These are phyloP conservation scores for Trilocha varians DNA, from an alignment of 2,888 invertebrate genomes.

Conservation along the genomic window DNA sequence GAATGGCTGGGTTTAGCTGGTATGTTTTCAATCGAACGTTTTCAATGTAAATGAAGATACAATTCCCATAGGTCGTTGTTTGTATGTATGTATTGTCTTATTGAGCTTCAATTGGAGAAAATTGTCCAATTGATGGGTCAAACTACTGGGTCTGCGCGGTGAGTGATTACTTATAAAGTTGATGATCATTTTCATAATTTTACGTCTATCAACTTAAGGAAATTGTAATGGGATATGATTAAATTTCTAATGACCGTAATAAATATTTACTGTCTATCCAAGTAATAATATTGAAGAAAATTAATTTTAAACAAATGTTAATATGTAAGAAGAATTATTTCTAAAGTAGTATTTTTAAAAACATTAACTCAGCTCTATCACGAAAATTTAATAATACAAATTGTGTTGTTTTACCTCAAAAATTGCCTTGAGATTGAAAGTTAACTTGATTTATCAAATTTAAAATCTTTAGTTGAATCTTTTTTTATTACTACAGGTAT, in stretches of 20 bases:
- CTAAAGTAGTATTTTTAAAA: no score
- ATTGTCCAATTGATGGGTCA: conserved; percentile 43
- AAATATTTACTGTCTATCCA: no score
- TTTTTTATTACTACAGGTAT: conserved; percentile 43
- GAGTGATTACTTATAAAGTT: not conserved
- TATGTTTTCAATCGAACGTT: conserved; percentile 29
- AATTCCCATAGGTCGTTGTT: conserved; percentile 41
- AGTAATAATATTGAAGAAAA: no score
- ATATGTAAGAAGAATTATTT: no score
- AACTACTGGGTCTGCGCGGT: conserved; percentile 11
- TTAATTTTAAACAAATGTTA: no score
- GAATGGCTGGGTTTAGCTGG: conserved; percentile 75
- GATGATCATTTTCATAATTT: not conserved
- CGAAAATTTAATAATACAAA: no score
- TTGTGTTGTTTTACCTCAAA: no score
- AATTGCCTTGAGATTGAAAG: not conserved
- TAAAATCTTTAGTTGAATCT: not conserved
- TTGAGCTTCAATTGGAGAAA: conserved; percentile 42
- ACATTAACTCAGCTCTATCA: no score
- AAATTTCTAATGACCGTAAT: no score
- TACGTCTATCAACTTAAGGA: no score
- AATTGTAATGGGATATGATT: no score
- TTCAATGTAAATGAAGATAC: conserved; percentile 28
- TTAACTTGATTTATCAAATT: not conserved
- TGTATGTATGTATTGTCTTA: conserved; percentile 42